Evolutionary conservation across 35 echinoderm and acorn worm genomes (phyloP).

Genomic region (Heliocidaris erythrogramma): DNA sequence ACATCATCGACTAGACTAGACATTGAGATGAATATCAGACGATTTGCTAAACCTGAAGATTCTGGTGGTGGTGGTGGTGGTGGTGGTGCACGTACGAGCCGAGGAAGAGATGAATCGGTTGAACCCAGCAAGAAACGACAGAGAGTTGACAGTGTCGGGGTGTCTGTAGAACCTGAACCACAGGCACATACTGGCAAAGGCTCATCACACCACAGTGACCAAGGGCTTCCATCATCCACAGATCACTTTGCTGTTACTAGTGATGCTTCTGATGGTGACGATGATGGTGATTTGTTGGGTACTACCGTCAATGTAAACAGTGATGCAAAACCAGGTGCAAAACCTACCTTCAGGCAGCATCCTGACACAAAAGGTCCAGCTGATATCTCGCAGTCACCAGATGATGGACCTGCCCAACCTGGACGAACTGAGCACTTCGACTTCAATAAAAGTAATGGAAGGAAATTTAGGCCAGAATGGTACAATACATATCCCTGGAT

Average conservation of each 20-base stretch:
- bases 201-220: too few relatives aligned
- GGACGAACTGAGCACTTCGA: conserved; percentile 30
- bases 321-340: too few relatives aligned
- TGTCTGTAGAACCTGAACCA: too few relatives aligned
- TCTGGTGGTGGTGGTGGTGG: neutral
- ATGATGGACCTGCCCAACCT: conserved; percentile 42
- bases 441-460: conserved; percentile 44
- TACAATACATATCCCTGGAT: conserved; percentile 54
- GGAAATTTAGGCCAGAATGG: conserved; percentile 37
- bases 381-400: conserved; percentile 41
- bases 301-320: too few relatives aligned
- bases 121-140: conserved; percentile 53
- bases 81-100: conserved; percentile 48
- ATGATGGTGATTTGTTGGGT: too few relatives aligned
- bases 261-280: too few relatives aligned
- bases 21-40: conserved; percentile 46
- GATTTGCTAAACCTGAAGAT: conserved; percentile 51
- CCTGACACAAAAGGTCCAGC: neutral
- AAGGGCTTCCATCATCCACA: too few relatives aligned
- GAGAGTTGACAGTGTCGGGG: conserved; percentile 23
- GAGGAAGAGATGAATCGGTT: conserved; percentile 51
- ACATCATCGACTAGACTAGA: neutral
- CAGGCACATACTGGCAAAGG: too few relatives aligned
- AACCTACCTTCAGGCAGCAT: too few relatives aligned
- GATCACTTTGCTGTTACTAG: too few relatives aligned